These are phyloP conservation scores for Nibea albiflora DNA, from an alignment of 2,113 vertebrate genomes.

Conservation along the genomic window DNA sequence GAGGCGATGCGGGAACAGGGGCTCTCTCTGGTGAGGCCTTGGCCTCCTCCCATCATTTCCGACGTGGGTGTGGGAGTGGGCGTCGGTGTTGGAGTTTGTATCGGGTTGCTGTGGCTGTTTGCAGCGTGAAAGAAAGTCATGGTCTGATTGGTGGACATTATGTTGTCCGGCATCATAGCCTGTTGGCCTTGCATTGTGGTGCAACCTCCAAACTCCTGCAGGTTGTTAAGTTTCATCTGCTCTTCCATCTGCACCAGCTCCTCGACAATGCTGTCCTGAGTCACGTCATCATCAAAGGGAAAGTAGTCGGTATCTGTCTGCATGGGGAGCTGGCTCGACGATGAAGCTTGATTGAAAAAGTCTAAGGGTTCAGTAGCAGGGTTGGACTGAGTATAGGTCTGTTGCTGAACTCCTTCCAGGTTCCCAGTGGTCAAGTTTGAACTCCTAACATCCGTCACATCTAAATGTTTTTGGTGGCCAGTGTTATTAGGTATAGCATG, in stretches of 20 bases:
- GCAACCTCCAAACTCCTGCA: slow-evolving; percentile 87
- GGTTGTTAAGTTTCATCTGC: slow-evolving; percentile 93
- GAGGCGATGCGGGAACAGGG: slow-evolving; percentile 91
- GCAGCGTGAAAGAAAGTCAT: slow-evolving; percentile 88
- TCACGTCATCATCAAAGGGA: slow-evolving; percentile 96
- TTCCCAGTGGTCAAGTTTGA: slow-evolving; percentile 74
- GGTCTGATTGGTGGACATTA: slow-evolving; percentile 84
- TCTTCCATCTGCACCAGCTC: slow-evolving; percentile 99
- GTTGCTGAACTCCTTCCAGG: slow-evolving; percentile 84
- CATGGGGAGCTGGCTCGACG: slow-evolving; percentile 87
- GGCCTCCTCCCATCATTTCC: slow-evolving; percentile 90
- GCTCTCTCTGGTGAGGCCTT: slow-evolving; percentile 91
- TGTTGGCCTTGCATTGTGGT: slow-evolving; percentile 86
- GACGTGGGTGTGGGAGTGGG: slow-evolving; percentile 92
- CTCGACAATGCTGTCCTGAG: slow-evolving; percentile 99
- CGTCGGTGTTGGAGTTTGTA: slow-evolving; percentile 88
- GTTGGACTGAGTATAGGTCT: slow-evolving; percentile 80
- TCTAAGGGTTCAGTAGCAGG: slow-evolving; percentile 61
- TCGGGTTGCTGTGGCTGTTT: slow-evolving; percentile 88
- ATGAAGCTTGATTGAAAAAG: slow-evolving; percentile 83
- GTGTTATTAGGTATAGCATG: slow-evolving; percentile 80
- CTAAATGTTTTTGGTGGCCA: slow-evolving; percentile 79
- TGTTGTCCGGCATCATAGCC: slow-evolving; percentile 77
- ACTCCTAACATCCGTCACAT: slow-evolving; percentile 82
- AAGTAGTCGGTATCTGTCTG: slow-evolving; percentile 92